Evolutionary conservation across 2,797 vertebrate species (phyloP).

Genomic region (Pseudochirops corinnae): DNA sequence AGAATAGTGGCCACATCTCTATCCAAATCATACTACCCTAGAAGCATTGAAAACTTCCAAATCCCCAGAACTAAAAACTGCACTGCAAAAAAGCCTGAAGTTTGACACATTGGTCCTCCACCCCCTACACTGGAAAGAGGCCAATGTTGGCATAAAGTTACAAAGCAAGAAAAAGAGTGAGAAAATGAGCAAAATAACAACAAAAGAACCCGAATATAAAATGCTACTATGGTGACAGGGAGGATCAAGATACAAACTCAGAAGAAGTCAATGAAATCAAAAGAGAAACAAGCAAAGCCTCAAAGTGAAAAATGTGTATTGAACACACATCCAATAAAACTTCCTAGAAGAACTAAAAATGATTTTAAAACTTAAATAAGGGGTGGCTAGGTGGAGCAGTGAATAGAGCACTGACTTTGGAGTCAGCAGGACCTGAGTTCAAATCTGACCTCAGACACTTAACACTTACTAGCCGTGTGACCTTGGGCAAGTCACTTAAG

Average conservation of each 20-base stretch:
- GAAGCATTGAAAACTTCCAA: not conserved
- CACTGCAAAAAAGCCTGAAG: not conserved
- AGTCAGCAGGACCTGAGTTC: too few species aligned
- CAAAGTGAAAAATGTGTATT: not conserved
- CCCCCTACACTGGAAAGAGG: not conserved
- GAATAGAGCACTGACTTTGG: too few species aligned
- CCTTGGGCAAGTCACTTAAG: too few species aligned
- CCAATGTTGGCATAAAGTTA: not conserved
- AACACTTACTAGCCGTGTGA: too few species aligned
- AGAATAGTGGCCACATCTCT: not conserved
- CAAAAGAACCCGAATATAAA: not conserved
- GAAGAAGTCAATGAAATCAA: not conserved
- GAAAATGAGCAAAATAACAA: not conserved
- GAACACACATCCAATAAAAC: not conserved
- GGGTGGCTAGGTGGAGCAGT: too few species aligned
- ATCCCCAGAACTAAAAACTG: not conserved
- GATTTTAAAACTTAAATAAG: not conserved
- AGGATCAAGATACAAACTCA: not conserved
- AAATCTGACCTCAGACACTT: too few species aligned
- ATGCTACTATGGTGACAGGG: not conserved
- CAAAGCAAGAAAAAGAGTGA: not conserved
- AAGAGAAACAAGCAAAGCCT: not conserved
- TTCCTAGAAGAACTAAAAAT: not conserved
- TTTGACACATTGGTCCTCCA: not conserved
- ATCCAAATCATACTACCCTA: not conserved